Evolutionary conservation across 2,797 vertebrate genomes (phyloP), one percentile per base, ranked within the genome.

Genomic region (Etheostoma perlongum): DNA sequence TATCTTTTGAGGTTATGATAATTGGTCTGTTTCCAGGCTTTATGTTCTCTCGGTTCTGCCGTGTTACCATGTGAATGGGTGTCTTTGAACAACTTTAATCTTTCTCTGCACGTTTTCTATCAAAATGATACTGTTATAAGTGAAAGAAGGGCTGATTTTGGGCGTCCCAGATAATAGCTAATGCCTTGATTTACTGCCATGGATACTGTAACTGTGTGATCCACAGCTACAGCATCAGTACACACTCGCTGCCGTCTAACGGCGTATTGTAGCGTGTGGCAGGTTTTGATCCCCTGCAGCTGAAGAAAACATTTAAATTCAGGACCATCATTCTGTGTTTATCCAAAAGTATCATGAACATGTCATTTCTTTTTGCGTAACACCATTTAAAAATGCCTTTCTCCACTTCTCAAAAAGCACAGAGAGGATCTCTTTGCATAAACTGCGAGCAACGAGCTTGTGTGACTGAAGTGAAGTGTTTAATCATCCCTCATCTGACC

Each of bases 401-500:
- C 76, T 81, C 65, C 78, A 79, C 82, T 72, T 88, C 80, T 88
- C 61, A 9, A 85, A 81, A 79, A 81, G 75, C 79, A 75, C 73
- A 44, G 79, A 83, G 79, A 85, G 78, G 70, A 82, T 88, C 86
- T 72, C 88, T 93, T 78, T 84, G 88, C 92, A 92, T 92, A 92
- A 70, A 91, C 92, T 88, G 89, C 70, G 62, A 75, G 75, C 80
- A 48, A 84, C 59, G 27, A 84, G 80, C 79, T 85, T 88, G 84
- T 74, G 82, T 85, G 78, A 63, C 74, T 86, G 87, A 85, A 89
- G 78, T 85, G 81, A 81, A 85, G 83, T 79, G 84, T 92, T 91
- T 92, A 91, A 94, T 94, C 91, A 88, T 87, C 81, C 72, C 84
- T 92, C 87, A 84, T 88, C 87, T 88, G 83, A 88, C 89, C 93